Percentiles rank a stretch among this genome's conserved stretches.
Conservation (phyloP, 2,113 vertebrate species). For the Corythornis cristatus region DNA sequence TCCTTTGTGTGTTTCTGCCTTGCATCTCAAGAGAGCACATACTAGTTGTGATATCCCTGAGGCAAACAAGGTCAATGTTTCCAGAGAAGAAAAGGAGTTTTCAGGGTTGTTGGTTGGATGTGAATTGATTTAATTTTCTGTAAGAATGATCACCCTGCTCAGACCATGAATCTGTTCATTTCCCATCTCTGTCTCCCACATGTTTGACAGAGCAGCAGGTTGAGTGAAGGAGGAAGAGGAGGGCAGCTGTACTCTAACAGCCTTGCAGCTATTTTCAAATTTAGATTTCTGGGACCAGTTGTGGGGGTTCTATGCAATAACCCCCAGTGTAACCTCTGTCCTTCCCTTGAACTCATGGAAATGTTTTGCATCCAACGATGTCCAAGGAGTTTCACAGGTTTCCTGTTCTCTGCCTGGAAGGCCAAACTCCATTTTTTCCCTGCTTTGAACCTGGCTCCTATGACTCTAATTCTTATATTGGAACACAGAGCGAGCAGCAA, state of each 20-base stretch:
- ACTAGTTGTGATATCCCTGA: not conserved
- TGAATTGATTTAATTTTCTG: not conserved
- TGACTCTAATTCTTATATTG: not conserved
- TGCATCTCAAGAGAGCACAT: not conserved
- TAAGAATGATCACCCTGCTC: not conserved
- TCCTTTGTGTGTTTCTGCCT: not conserved
- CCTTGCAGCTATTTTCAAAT: not conserved
- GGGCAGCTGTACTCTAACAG: not conserved
- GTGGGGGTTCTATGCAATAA: not conserved
- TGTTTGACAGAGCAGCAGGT: not conserved
- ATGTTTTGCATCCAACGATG: not conserved
- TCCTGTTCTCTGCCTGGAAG: not conserved
- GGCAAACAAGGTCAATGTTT: not conserved
- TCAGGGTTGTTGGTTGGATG: not conserved
- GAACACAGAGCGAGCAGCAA: not conserved
- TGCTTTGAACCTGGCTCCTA: not conserved
- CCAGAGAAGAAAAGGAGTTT: not conserved
- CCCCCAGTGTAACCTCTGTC: not conserved
- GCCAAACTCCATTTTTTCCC: not conserved
- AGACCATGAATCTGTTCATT: rapidly evolving
- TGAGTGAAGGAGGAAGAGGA: not conserved
- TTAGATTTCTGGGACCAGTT: not conserved
- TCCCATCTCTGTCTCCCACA: not conserved
- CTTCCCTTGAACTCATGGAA: not conserved
- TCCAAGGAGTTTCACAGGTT: not conserved